phyloP scores from a whole-genome alignment of 64 coral and sea anemone species.

The Actinia equina region DNA sequence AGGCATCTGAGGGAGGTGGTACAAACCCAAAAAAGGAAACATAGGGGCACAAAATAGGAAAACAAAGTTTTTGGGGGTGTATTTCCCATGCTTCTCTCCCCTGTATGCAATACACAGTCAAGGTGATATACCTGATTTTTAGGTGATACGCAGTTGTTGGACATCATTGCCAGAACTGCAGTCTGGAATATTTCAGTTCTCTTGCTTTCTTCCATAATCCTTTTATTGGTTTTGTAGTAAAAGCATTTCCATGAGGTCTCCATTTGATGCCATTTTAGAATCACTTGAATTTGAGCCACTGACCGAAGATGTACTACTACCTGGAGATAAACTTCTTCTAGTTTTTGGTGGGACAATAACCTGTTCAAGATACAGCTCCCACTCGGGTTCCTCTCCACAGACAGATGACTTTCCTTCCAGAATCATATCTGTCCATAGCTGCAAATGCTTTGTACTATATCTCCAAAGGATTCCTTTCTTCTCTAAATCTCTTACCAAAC shows the following conservation, averaged over 20 bases:
- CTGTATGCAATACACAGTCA: too few species aligned
- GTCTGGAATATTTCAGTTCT: background rate
- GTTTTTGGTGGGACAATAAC: constrained; percentile 4
- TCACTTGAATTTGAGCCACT: background rate
- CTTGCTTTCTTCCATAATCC: background rate
- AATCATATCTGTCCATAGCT: constrained; percentile 6
- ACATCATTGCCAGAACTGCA: background rate
- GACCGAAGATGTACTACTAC: background rate
- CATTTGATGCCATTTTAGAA: background rate
- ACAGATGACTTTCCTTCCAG: background rate
- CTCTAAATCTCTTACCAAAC: constrained; percentile 8
- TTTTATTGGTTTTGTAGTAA: constrained; percentile 1
- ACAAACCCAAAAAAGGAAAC: too few species aligned
- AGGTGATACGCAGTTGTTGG: background rate
- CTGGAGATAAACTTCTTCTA: background rate
- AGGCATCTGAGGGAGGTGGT: too few species aligned
- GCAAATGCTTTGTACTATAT: background rate
- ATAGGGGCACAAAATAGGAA: too few species aligned
- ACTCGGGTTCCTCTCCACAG: background rate
- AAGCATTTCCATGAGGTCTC: background rate
- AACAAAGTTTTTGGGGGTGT: too few species aligned
- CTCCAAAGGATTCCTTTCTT: background rate
- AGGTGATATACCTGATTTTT: background rate
- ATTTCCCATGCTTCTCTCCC: background rate
- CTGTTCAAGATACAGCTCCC: constrained; percentile 15